phyloP scores from a whole-genome alignment of 2,888 invertebrate species.

The Boloria selene region DNA sequence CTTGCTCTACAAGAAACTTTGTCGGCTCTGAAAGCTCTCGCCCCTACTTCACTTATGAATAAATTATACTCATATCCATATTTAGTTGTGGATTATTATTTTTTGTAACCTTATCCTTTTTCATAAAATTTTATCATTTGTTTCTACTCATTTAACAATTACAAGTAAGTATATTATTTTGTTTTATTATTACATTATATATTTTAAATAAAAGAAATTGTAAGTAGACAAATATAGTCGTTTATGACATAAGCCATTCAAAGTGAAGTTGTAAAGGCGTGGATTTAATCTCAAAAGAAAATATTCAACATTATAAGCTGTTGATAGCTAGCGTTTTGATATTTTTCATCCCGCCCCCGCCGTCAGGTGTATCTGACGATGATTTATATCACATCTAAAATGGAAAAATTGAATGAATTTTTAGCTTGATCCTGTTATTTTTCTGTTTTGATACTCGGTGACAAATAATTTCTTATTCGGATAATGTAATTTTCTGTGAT shows the following conservation, averaged over 20 bases:
- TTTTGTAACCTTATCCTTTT: too few species aligned
- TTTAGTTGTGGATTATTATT: too few species aligned
- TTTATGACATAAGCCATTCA: conserved; percentile 4
- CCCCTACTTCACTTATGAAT: conserved; percentile 2
- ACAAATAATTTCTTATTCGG: conserved; percentile 25
- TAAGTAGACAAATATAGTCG: background rate
- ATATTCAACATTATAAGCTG: conserved; percentile 33
- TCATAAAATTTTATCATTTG: too few species aligned
- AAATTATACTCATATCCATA: background rate
- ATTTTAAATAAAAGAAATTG: too few species aligned
- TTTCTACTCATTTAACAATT: too few species aligned
- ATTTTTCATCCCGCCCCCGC: conserved; percentile 65
- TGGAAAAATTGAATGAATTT: conserved; percentile 62
- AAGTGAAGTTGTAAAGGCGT: background rate
- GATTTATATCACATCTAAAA: conserved; percentile 69
- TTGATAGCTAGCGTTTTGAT: conserved; percentile 50
- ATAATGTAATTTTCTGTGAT: background rate
- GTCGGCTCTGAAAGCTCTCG: background rate
- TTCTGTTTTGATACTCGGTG: conserved; percentile 41
- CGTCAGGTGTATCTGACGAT: conserved; percentile 72
- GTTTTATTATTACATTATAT: too few species aligned
- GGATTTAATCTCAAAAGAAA: conserved; percentile 32
- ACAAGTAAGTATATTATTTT: too few species aligned
- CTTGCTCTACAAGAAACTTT: conserved; percentile 23
- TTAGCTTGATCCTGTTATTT: conserved; percentile 53